These are phyloP conservation scores for Drosophila aldrichi DNA, from an alignment of 2,888 invertebrate genomes.

Conservation along the genomic window DNA sequence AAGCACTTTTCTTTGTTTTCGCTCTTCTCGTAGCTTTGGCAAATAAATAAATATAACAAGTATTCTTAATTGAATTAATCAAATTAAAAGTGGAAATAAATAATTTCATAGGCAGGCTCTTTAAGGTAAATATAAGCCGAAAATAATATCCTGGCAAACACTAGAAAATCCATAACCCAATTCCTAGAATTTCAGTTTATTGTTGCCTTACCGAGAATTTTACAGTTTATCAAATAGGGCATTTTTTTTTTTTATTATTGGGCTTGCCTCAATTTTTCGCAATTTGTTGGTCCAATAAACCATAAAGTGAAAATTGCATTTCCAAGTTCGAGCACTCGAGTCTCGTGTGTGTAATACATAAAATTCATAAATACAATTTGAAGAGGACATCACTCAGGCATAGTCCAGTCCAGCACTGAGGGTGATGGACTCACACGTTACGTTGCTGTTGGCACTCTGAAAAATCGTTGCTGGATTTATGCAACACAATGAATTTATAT, in stretches of 20 bases:
- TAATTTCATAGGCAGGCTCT: no score
- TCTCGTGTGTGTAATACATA: conserved; percentile 68
- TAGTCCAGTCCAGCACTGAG: conserved; percentile 4
- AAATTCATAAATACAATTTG: conserved; percentile 71
- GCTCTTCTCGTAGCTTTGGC: background rate
- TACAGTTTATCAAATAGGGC: background rate
- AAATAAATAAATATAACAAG: conserved; percentile 15
- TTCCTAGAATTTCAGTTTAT: conserved; percentile 3
- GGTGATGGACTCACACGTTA: conserved; percentile 17
- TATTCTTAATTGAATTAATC: background rate
- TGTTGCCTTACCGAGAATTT: conserved; percentile 8
- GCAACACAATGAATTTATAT: conserved; percentile 40
- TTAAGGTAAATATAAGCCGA: background rate
- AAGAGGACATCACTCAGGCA: conserved; percentile 58
- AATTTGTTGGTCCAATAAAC: conserved; percentile 17
- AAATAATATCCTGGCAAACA: background rate
- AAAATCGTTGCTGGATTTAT: conserved; percentile 19
- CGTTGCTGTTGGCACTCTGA: conserved; percentile 18
- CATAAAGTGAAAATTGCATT: conserved; percentile 60
- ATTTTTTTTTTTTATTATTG: background rate
- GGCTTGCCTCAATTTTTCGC: background rate
- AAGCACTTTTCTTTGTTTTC: background rate
- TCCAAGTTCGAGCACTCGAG: conserved; percentile 29
- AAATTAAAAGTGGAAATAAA: background rate
- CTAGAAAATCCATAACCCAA: background rate